A percentile compares a stretch with the other conserved stretches of the same genome.
These are phyloP conservation scores for Escarpia spicata DNA, from an alignment of 2,888 invertebrate species.

Conservation along the genomic window DNA sequence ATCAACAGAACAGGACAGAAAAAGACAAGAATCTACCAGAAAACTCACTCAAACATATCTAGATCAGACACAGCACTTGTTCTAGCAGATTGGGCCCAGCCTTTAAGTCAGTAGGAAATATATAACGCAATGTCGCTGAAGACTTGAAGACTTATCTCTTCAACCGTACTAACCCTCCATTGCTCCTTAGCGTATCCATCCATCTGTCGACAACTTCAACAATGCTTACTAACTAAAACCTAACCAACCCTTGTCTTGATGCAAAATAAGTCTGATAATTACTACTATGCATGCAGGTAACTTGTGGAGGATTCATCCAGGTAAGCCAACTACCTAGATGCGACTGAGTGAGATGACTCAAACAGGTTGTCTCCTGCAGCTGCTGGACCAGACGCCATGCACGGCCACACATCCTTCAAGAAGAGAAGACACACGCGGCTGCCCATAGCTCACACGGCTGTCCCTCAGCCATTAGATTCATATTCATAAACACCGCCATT, in stretches of 20 bases:
- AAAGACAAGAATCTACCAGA: background rate
- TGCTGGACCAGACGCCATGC: background rate
- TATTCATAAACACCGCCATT: background rate
- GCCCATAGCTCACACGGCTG: background rate
- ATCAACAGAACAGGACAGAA: background rate
- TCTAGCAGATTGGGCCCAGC: no score
- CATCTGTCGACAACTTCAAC: no score
- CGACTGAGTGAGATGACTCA: background rate
- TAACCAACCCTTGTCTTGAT: no score
- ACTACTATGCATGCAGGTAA: background rate
- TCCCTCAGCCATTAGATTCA: background rate
- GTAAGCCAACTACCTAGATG: background rate
- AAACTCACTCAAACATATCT: background rate
- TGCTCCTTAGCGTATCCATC: no score
- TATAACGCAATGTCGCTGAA: no score
- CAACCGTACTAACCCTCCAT: no score
- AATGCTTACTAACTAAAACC: no score
- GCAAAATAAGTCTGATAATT: no score
- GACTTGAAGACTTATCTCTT: no score
- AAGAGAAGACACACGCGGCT: background rate
- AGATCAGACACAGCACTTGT: no score
- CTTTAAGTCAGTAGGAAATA: no score
- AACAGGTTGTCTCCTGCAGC: background rate
- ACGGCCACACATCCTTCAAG: no score
- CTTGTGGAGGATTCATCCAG: background rate